Evolutionary conservation across 1,140 invertebrate genomes (phyloP).

Genomic region (Mya arenaria): DNA sequence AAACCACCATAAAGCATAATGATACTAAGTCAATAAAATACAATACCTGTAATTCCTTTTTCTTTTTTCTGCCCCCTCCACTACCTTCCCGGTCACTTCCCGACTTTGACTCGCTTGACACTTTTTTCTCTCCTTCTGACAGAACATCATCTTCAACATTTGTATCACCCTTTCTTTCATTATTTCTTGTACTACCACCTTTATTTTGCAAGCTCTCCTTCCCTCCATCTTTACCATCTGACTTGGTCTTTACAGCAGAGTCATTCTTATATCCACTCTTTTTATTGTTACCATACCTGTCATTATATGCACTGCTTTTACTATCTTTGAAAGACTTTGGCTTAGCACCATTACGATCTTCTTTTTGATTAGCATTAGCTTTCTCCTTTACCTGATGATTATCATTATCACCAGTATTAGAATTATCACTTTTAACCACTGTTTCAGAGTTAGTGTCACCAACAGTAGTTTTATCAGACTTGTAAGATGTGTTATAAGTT

Average conservation of each 20-base stretch:
- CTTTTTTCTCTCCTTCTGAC: too few species aligned
- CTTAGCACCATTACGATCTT: neutral
- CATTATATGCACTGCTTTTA: neutral
- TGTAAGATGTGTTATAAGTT: too few species aligned
- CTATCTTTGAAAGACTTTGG: slow-evolving; percentile 13
- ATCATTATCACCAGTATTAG: neutral
- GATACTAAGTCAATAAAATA: too few species aligned
- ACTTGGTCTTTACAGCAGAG: too few species aligned
- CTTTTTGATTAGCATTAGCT: neutral
- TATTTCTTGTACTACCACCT: neutral
- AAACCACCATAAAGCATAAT: too few species aligned
- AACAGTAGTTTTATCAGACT: too few species aligned
- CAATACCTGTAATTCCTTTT: slow-evolving; percentile 42
- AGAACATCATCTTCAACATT: neutral
- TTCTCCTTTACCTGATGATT: neutral
- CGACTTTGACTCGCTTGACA: too few species aligned
- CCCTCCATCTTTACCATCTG: neutral
- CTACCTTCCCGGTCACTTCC: neutral
- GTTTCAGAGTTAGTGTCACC: too few species aligned
- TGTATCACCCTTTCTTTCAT: neutral
- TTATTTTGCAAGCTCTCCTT: neutral
- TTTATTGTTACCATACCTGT: neutral
- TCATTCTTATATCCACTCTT: neutral
- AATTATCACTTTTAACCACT: too few species aligned
- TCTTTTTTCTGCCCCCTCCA: slow-evolving; percentile 19